Percentiles rank a stretch among this genome's conserved stretches.
These are phyloP conservation scores for Macrophya alboannulata DNA, from an alignment of 2,888 invertebrate species.

Conservation along the genomic window DNA sequence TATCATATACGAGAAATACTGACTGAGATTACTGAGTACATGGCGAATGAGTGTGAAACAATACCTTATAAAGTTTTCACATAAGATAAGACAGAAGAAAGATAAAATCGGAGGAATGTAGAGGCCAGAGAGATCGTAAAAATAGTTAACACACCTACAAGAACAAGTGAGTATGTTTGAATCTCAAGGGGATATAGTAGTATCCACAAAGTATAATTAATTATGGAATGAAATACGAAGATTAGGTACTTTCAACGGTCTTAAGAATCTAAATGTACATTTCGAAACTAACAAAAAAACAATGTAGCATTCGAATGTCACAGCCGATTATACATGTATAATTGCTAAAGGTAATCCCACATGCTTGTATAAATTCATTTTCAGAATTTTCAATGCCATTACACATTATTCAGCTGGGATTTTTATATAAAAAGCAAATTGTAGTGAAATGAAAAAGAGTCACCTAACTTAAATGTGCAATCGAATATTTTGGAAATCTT, in stretches of 20 bases:
- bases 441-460: not conserved
- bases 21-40: constrained; percentile 23
- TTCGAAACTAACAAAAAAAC: not conserved
- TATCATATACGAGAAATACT: not conserved
- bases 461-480: not conserved
- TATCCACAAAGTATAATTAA: constrained; percentile 8
- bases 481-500: not conserved
- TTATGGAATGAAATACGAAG: not conserved
- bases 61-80: constrained; percentile 34
- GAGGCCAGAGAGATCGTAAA: constrained; percentile 31
- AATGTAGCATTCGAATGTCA: not conserved
- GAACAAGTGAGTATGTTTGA: constrained; percentile 1
- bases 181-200: not conserved
- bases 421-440: not conserved
- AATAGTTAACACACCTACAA: constrained; percentile 9
- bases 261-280: not conserved
- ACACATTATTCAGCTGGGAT: not conserved
- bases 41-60: not conserved
- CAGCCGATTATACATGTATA: not conserved
- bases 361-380: not conserved
- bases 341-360: not conserved
- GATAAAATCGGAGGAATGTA: constrained; percentile 50
- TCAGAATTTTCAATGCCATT: not conserved
- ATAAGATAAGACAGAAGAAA: constrained; percentile 34
- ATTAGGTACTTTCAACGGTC: not conserved